Evolutionary conservation across 2,113 vertebrate genomes (phyloP), one percentile per base, ranked within the genome.

Genomic region (Cyanoliseus patagonus): DNA sequence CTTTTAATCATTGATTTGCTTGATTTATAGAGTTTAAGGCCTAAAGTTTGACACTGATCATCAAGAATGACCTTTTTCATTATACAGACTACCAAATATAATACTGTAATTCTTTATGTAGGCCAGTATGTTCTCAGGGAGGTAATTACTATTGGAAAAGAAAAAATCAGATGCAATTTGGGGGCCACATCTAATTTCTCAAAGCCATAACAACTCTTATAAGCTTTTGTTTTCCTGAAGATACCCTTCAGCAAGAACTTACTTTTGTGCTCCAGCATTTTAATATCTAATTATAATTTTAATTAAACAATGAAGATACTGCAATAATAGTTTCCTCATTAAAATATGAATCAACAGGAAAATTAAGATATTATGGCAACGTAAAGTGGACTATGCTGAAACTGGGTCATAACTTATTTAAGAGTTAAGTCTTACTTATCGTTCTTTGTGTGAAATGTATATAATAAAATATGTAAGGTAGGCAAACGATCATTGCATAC

Each of bases 201-300:
- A 87, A 87, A 94, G 87, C 59, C 20, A 9, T 94, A 93, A 93
- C 81, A 94, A 49, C 63, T 70, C 41, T 78, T 84, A 63, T 68
- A 96, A 91, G 55, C 83, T 69, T 92, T 96, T 94, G 53, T 91
- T 95, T 95, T 95, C 63, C 67, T 77, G 81, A 93, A 79, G 78
- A 95, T 46, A 94, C 22, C 89, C 78, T 92, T 97, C 93, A 97
- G 70, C 87, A 83, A 90, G 90, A 93, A 91, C 74, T 91, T 94
- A 90, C 52, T 95, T 91, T 77, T 96, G 82, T 95, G 87, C 44
- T 95, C 82, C 69, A 95, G 84, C 91, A 94, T 95, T 95, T 95
- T 93, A 93, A 96, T 90, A 93, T 88, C 89, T 91, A 95, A 97
- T 95, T 97, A 96, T 69, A 96, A 91, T 97, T 97, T 94, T 96